Evolutionary conservation across 1,140 invertebrate species (phyloP).

Genomic region (Cyclina sinensis): DNA sequence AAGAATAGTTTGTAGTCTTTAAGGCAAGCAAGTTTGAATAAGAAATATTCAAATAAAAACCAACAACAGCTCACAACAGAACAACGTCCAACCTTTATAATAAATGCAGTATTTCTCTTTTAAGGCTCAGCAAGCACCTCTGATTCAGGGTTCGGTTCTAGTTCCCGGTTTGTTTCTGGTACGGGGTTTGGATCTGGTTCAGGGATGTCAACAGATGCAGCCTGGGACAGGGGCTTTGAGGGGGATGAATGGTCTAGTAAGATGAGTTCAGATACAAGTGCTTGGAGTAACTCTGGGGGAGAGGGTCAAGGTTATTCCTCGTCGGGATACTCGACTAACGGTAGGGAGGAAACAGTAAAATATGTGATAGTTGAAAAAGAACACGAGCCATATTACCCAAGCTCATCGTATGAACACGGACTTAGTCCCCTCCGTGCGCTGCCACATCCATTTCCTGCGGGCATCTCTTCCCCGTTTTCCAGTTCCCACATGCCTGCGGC

Average conservation of each 20-base stretch:
- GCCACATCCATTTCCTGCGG: constrained; percentile 11
- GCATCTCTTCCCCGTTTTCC: background rate
- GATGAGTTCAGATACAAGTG: background rate
- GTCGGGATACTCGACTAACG: background rate
- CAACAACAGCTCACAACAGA: no score
- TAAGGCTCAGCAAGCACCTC: no score
- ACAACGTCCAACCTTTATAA: no score
- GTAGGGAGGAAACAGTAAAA: constrained; percentile 1
- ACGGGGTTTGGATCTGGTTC: background rate
- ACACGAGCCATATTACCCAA: background rate
- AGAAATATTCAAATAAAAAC: no score
- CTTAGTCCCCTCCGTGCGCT: background rate
- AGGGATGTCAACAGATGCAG: background rate
- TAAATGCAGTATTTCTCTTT: no score
- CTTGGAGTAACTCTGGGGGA: constrained; percentile 2
- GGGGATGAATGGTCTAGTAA: constrained; percentile 25
- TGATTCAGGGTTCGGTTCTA: background rate
- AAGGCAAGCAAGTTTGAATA: no score
- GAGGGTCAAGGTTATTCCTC: background rate
- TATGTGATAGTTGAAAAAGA: constrained; percentile 27
- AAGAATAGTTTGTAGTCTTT: no score
- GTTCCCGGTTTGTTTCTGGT: background rate
- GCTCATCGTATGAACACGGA: background rate
- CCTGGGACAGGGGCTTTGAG: constrained; percentile 32
- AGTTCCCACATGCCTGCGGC: background rate